Evolutionary conservation across 2,888 invertebrate species (phyloP), one percentile per base, ranked within the genome.

Genomic region (Lasioglossum marginatum): DNA sequence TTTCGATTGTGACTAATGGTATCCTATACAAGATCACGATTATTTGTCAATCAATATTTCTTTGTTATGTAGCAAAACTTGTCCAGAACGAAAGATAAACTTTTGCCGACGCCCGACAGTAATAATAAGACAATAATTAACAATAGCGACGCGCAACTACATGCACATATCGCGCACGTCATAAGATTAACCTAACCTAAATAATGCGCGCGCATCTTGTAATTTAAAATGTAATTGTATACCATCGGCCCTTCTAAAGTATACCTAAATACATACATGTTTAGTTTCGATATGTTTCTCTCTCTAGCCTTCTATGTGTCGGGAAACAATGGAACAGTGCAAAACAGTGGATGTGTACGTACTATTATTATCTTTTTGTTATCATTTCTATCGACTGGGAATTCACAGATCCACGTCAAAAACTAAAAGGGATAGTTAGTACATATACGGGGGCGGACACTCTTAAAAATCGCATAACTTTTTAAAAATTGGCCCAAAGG

Each of bases 181-280:
- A 87, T 81, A 68, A 84, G 79, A 66, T 76, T 45, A 81, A 89
- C 89, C 86, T 93, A 92, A 93, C 93, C 92, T 89, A 76, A 89
- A 88, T 74, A 87, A 16, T 93, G 93, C 92, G 93, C 89, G 89
- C 92, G 93, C 93, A 93, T 68, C 75, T 75, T 71, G 80, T 4
- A 14, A 76, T 77, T 84, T 48, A 75, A 86, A 86, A 82, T 63
- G 63, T 31, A 27, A 63, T 77, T 70, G 5, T 43, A 23, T 84
- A 40, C 16, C 34, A 45, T 27, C 34, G 43, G 60, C 73, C 57
- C 27, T 74, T 73, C 3, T 34, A 52, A 10, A 74, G 40, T 43
- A 1, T 31, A 63, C 31, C 14, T 12, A 43, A 43, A 16, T 45
- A 45, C 4, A 16, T 45, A 19, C 45, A 31, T 8, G 19, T 63